Evolutionary conservation across 53 echinoderm and acorn worm species (phyloP).

Genomic region (Antedon mediterranea): DNA sequence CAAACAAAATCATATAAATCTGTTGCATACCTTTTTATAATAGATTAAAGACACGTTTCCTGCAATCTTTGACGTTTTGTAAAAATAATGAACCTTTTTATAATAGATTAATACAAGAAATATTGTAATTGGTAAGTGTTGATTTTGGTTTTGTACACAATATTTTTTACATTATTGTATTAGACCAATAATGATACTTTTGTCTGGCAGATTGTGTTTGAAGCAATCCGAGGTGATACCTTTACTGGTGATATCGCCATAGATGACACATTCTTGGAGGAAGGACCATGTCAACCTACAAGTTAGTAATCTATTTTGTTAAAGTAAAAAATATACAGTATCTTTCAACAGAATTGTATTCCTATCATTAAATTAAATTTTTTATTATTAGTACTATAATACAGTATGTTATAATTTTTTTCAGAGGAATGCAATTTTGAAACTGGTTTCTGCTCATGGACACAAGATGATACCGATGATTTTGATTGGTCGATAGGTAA

Average conservation of each 20-base stretch:
- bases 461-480: slow-evolving; percentile 14
- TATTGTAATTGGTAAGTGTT: too few species aligned
- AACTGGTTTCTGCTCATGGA: slow-evolving; percentile 35
- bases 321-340: neutral
- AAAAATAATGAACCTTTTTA: too few species aligned
- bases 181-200: too few species aligned
- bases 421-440: slow-evolving; percentile 68
- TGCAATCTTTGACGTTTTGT: too few species aligned
- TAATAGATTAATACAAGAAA: too few species aligned
- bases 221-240: neutral
- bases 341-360: too few species aligned
- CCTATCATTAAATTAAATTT: too few species aligned
- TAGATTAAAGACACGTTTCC: too few species aligned
- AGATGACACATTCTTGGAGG: slow-evolving; percentile 55
- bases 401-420: neutral
- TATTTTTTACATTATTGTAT: too few species aligned
- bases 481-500: slow-evolving; percentile 38
- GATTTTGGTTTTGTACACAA: too few species aligned
- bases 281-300: slow-evolving; percentile 38
- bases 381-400: too few species aligned
- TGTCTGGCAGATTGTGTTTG: slow-evolving; percentile 11
- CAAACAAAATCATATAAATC: neutral
- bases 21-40: neutral
- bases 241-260: slow-evolving; percentile 48
- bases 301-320: slow-evolving; percentile 9